Conservation (phyloP, 2,113 vertebrate genomes). For the Corythaeola cristata region DNA sequence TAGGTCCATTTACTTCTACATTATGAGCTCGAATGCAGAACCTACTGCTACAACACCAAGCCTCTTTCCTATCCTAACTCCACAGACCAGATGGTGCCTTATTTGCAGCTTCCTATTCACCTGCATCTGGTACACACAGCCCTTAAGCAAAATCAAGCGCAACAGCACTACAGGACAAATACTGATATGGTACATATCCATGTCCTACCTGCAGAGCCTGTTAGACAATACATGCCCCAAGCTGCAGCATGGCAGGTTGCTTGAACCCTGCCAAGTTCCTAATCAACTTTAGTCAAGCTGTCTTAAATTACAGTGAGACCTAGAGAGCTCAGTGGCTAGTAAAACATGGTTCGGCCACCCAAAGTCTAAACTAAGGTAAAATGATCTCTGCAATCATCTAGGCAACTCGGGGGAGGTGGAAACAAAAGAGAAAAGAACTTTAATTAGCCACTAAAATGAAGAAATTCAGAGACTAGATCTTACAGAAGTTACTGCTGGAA, state of each 20-base stretch:
- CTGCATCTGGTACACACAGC: neutral
- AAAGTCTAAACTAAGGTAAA: neutral
- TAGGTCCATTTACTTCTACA: neutral
- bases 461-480: neutral
- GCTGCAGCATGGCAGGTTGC: neutral
- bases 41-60: neutral
- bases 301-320: neutral
- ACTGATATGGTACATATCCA: neutral
- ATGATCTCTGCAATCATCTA: neutral
- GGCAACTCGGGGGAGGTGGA: neutral
- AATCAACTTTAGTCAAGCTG: neutral
- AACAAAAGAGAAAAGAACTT: neutral
- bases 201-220: conserved; percentile 38
- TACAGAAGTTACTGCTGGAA: neutral
- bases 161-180: neutral
- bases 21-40: neutral
- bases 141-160: neutral
- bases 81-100: neutral
- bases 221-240: neutral
- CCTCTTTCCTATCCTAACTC: neutral
- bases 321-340: neutral
- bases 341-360: neutral
- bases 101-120: neutral
- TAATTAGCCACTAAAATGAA: neutral
- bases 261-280: neutral